A percentile compares a stretch with the other conserved stretches of the same genome.
Evolutionary conservation across 2,113 vertebrate species (phyloP).

Genomic region (Zosterops borbonicus): DNA sequence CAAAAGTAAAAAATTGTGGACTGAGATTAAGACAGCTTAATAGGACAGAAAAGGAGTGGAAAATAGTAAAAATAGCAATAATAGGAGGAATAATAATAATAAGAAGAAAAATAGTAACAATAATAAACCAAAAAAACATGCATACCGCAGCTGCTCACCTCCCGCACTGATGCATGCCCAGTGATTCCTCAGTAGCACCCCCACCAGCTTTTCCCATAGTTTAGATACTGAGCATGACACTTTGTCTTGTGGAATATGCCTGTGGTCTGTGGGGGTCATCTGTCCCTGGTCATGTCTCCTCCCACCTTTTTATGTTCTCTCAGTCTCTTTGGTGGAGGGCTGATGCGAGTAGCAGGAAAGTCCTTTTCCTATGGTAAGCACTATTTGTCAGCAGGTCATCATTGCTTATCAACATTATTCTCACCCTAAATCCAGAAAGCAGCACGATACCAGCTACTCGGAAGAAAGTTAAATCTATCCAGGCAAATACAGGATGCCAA

Average conservation of each 20-base stretch:
- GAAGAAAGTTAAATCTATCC: neutral
- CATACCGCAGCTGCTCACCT: neutral
- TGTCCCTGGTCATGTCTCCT: neutral
- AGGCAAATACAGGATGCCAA: neutral
- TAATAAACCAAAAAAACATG: neutral
- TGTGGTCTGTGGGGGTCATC: no score
- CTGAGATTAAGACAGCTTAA: neutral
- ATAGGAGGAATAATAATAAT: neutral
- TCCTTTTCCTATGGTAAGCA: no score
- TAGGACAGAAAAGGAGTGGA: neutral
- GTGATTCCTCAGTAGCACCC: neutral
- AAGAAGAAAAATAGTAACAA: neutral
- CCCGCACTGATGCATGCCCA: accelerated
- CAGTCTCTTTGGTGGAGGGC: no score
- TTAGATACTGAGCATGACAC: neutral
- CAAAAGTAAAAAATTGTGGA: neutral
- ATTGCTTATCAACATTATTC: neutral
- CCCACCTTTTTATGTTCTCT: neutral
- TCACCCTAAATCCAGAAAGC: neutral
- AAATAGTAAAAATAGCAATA: neutral
- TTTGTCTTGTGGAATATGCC: neutral
- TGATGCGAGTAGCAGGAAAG: neutral
- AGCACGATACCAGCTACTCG: neutral
- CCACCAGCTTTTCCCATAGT: neutral
- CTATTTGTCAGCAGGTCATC: neutral